A percentile compares a stretch with the other conserved stretches of the same genome.
Evolutionary conservation across 1,140 invertebrate genomes (phyloP).

Genomic region (Leptinotarsa defecta): DNA sequence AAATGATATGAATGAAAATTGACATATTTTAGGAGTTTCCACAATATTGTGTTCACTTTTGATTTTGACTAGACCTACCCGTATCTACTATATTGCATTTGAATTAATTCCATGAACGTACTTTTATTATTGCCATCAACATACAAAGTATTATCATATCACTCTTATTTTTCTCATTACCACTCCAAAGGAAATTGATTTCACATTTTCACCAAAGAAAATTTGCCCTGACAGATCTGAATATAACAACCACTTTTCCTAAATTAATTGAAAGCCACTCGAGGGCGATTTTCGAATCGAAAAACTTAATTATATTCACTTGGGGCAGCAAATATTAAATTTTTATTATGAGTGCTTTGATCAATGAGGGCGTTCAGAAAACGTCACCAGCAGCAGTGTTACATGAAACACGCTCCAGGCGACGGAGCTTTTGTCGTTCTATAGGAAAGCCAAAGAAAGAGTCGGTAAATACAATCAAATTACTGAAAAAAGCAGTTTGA

Average conservation of each 20-base stretch:
- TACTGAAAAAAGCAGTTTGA: constrained; percentile 33
- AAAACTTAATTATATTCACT: constrained; percentile 20
- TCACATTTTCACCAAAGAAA: neutral
- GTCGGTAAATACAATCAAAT: constrained; percentile 37
- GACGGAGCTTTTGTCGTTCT: constrained; percentile 30
- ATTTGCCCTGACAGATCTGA: neutral
- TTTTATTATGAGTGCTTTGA: constrained; percentile 28
- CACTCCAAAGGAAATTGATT: neutral
- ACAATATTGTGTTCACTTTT: no score
- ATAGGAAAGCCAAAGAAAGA: constrained; percentile 13
- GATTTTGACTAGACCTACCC: no score
- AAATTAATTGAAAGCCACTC: constrained; percentile 14
- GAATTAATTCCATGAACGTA: no score
- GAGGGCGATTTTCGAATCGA: neutral
- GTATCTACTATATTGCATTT: no score
- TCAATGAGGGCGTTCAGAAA: constrained; percentile 29
- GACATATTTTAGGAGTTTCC: no score
- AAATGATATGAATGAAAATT: no score
- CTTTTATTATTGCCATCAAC: no score
- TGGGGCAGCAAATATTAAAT: constrained; percentile 18
- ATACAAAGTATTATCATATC: neutral
- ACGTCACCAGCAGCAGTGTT: constrained; percentile 26
- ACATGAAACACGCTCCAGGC: constrained; percentile 23
- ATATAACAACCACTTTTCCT: constrained; percentile 1
- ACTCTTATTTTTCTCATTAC: neutral